Evolutionary conservation across 2,797 vertebrate genomes (phyloP).

Genomic region (Corythornis leucogaster): DNA sequence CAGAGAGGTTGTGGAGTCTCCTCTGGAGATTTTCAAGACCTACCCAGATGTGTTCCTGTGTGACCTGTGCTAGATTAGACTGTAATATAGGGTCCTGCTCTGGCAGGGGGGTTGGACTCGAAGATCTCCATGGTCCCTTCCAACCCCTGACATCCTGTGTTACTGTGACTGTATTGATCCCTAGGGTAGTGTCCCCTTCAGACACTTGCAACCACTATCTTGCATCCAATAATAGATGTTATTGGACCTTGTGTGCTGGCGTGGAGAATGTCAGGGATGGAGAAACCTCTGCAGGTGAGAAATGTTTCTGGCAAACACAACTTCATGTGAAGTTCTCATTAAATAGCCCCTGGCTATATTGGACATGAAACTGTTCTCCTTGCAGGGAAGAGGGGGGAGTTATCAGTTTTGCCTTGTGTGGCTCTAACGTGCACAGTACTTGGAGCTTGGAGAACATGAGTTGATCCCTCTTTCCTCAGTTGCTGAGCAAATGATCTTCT

Average conservation of each 20-base stretch:
- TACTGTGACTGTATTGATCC: too few species aligned
- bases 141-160: too few species aligned
- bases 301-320: not conserved
- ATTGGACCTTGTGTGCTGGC: not conserved
- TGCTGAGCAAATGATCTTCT: not conserved
- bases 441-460: not conserved
- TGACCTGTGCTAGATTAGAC: too few species aligned
- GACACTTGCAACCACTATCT: not conserved
- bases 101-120: too few species aligned
- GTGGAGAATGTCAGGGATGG: not conserved
- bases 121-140: too few species aligned
- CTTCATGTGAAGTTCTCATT: not conserved
- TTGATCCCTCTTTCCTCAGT: not conserved
- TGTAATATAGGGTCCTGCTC: too few species aligned
- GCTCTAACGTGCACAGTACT: rapidly evolving
- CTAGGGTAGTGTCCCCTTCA: not conserved
- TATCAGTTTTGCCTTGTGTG: not conserved
- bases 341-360: rapidly evolving
- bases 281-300: not conserved
- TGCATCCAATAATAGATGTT: not conserved
- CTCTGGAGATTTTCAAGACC: too few species aligned
- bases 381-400: not conserved
- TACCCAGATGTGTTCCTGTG: too few species aligned
- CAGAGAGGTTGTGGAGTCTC: too few species aligned
- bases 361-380: not conserved